Evolutionary conservation across 2,113 vertebrate genomes (phyloP).

Genomic region (Rhadina sibilatrix): DNA sequence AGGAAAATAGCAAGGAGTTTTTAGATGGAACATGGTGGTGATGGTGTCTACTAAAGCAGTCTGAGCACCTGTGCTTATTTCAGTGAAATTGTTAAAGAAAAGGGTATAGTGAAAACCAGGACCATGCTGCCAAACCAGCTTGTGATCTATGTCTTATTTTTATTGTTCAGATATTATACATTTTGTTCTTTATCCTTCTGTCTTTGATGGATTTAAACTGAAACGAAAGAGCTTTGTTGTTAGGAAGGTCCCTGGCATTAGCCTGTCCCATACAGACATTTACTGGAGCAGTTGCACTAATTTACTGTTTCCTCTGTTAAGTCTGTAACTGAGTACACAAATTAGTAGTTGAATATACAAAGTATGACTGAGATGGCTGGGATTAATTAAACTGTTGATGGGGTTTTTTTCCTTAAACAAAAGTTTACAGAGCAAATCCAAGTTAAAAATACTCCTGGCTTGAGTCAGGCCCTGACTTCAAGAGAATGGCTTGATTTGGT

Average conservation of each 20-base stretch:
- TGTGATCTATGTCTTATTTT: neutral
- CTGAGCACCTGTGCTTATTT: neutral
- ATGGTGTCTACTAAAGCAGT: neutral
- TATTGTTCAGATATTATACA: neutral
- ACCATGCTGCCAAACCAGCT: neutral
- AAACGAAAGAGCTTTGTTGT: fast-evolving
- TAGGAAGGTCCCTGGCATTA: neutral
- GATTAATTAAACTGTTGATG: neutral
- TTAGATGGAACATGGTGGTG: neutral
- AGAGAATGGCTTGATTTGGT: neutral
- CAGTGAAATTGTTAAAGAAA: neutral
- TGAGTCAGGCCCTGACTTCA: neutral
- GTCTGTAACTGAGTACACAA: neutral
- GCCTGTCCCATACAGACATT: neutral
- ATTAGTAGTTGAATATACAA: neutral
- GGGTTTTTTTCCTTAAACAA: neutral
- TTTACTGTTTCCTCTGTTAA: neutral
- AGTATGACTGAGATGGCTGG: neutral
- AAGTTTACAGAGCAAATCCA: neutral
- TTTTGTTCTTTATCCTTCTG: neutral
- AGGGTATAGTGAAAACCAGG: neutral
- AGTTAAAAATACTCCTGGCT: neutral
- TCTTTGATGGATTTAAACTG: neutral
- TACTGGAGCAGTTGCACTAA: neutral
- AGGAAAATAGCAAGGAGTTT: neutral